phyloP scores from a whole-genome alignment of 1,140 invertebrate genomes.

The Adelges cooleyi region DNA sequence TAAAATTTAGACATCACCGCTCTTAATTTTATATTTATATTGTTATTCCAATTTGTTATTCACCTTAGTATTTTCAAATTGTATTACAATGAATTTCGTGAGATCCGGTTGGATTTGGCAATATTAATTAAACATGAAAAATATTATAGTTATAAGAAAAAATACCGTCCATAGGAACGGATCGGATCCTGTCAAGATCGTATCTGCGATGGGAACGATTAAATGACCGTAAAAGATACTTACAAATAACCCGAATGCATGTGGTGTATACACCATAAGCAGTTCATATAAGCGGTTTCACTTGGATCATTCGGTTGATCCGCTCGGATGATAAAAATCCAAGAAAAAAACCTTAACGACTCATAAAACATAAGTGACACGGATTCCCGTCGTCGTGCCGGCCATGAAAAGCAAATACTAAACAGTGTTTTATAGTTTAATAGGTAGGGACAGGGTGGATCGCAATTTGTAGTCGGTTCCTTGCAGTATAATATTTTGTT shows the following conservation, averaged over 20 bases:
- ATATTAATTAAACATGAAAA: no score
- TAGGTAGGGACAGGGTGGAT: background rate
- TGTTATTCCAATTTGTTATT: no score
- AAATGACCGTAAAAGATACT: background rate
- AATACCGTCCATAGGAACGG: no score
- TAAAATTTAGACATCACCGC: no score
- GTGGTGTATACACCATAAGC: background rate
- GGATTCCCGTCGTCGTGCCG: background rate
- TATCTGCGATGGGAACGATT: slow-evolving; percentile 5
- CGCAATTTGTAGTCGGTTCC: slow-evolving; percentile 24
- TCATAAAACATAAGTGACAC: slow-evolving; percentile 11
- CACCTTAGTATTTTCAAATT: no score
- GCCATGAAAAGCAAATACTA: background rate
- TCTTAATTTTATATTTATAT: no score
- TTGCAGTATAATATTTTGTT: background rate
- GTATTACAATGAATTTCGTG: no score
- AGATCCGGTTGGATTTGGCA: no score
- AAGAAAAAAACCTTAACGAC: background rate
- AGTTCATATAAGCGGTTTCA: slow-evolving; percentile 1
- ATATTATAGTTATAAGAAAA: no score
- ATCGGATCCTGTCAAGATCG: slow-evolving; percentile 12
- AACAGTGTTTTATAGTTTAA: background rate
- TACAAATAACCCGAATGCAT: background rate
- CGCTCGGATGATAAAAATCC: background rate
- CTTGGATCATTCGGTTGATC: background rate